Evolutionary conservation across 1,140 invertebrate genomes (phyloP), one percentile per base, ranked within the genome.

Genomic region (Drosophila equinoxialis): DNA sequence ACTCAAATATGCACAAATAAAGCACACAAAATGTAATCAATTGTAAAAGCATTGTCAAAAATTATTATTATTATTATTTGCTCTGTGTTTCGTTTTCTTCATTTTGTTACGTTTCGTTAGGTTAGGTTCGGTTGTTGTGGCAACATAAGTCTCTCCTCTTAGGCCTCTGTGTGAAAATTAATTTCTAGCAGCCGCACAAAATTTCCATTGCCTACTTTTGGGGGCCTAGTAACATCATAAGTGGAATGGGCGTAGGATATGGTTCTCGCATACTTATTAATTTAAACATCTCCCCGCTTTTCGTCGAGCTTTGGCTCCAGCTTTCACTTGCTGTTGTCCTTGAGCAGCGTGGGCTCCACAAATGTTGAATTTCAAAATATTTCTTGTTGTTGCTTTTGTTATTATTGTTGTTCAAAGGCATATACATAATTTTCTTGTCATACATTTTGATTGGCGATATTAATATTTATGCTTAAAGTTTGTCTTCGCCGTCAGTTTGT

Each of bases 341-440:
- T 59, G 33, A 58, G 57, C 57, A 59, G 45, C 45, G 45, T 23
- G 45, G 17, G 45, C 10, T 17, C 45, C 45, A 35, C 37, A 35
- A 42, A 30, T 23, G 10, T 51, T 64, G 61, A 48, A 48, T 64
- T 64, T 64, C 20, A 45, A 45, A 45, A 64, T 64, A 48, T 64
- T 45, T 64, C 17, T 73, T 45, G 41, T 42, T 42, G 41, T 26
- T 26, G 23, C 23, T 4, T 26, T 26, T 26, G 23, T 42, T n/a
- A n/a, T 42, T 42, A 26, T 20, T 41, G 68, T 65, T 77, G 26
- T 42, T 48, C 3, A n/a, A 65, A 39, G 33, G 35, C 10, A 11
- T 54, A 59, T 55, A 77, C 79, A 89, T 83, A 87, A 83, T 89
- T 87, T 87, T 48, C 72, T 74, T 87, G 83, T 89, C 83, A 87